phyloP scores from a whole-genome alignment of 2,113 vertebrate genomes.

The Syngnathoides biaculeatus region DNA sequence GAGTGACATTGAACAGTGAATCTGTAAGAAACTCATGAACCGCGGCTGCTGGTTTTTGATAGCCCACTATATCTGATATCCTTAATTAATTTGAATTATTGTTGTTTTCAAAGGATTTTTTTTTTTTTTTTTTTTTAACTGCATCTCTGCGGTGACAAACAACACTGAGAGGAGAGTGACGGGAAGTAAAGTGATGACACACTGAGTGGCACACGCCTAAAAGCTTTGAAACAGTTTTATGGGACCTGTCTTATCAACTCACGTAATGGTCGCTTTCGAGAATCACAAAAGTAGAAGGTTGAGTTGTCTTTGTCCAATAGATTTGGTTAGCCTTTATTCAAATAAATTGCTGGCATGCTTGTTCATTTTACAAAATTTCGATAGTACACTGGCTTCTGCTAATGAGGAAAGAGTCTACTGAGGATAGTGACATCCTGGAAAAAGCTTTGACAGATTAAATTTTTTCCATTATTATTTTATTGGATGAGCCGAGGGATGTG shows the following conservation, averaged over 20 bases:
- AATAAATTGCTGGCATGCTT: background rate
- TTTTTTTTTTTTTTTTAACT: slow-evolving; percentile 46
- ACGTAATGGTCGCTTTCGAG: background rate
- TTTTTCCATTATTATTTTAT: background rate
- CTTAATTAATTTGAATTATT: slow-evolving; percentile 65
- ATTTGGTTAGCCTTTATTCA: background rate
- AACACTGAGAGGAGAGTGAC: slow-evolving; percentile 28
- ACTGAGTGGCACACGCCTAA: slow-evolving; percentile 17
- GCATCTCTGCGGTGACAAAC: slow-evolving; percentile 55
- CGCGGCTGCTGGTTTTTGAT: slow-evolving; percentile 63
- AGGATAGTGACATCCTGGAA: background rate
- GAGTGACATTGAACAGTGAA: slow-evolving; percentile 61
- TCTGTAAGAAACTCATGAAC: slow-evolving; percentile 56
- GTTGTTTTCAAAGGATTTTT: slow-evolving; percentile 55
- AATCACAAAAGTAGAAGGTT: background rate
- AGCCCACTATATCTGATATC: slow-evolving; percentile 60
- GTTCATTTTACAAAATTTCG: background rate
- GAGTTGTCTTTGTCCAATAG: background rate
- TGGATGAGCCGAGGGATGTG: background rate
- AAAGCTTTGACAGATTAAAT: background rate
- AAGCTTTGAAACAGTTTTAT: slow-evolving; percentile 29
- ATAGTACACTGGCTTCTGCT: background rate
- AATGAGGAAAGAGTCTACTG: background rate
- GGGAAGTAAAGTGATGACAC: slow-evolving; percentile 15
- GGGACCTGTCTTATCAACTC: slow-evolving; percentile 25